Evolutionary conservation across 2,113 vertebrate species (phyloP).

Genomic region (Ophthalmolycus amberensis): DNA sequence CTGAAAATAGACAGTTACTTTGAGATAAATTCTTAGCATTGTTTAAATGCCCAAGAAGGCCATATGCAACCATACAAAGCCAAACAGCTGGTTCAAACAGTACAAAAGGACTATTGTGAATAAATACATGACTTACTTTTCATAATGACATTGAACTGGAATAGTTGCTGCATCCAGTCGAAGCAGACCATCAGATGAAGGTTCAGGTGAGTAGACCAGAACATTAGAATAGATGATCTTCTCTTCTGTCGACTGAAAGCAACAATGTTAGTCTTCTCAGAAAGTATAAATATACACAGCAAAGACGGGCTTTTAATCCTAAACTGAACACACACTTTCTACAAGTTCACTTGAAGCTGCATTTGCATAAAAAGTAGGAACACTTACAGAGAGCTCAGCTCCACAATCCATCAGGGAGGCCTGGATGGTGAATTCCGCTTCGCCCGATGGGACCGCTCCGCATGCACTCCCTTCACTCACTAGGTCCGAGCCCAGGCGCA

Average conservation of each 20-base stretch:
- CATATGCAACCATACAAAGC: neutral
- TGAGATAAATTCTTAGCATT: too few relatives aligned
- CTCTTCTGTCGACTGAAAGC: conserved; percentile 69
- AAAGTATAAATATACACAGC: neutral
- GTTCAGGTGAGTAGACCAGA: conserved; percentile 73
- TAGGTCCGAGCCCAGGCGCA: conserved; percentile 59
- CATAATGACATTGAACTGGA: conserved; percentile 80
- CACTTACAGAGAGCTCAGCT: conserved; percentile 72
- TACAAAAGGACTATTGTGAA: neutral
- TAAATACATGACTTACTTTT: conserved; percentile 55
- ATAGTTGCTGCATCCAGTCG: conserved; percentile 61
- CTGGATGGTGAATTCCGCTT: conserved; percentile 59
- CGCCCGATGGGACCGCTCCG: conserved; percentile 41
- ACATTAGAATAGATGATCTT: conserved; percentile 76
- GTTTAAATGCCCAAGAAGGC: too few relatives aligned
- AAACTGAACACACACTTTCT: neutral
- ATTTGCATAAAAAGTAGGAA: neutral
- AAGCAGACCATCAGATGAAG: conserved; percentile 63
- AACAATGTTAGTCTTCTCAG: neutral
- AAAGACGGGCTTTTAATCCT: neutral
- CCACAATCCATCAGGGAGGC: conserved; percentile 70
- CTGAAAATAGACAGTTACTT: conserved; percentile 42
- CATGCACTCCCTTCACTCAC: conserved; percentile 34
- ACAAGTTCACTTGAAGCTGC: neutral
- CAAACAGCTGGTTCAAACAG: neutral